Evolutionary conservation across 2,113 vertebrate genomes (phyloP).

Genomic region (Hydrolagus affinis): DNA sequence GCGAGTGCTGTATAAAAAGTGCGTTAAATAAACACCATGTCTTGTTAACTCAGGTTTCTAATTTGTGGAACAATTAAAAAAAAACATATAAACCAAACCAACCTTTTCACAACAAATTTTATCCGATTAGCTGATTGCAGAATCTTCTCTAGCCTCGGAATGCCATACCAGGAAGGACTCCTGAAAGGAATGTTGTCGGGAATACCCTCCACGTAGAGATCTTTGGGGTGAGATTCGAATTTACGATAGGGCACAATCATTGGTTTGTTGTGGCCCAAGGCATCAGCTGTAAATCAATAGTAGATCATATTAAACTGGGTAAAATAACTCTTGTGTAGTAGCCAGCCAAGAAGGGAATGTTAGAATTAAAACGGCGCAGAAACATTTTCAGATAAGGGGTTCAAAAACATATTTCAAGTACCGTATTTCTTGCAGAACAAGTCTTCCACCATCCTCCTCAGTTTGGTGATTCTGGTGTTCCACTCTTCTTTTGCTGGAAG

Average conservation of each 20-base stretch:
- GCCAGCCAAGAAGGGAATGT: neutral
- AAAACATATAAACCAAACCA: conserved; percentile 33
- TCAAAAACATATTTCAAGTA: conserved; percentile 34
- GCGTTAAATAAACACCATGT: too few species aligned
- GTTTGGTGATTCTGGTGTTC: conserved; percentile 53
- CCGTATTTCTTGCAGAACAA: conserved; percentile 65
- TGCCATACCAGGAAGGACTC: conserved; percentile 67
- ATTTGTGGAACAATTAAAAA: neutral
- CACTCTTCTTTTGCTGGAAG: conserved; percentile 56
- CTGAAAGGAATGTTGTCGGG: conserved; percentile 62
- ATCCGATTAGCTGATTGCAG: conserved; percentile 54
- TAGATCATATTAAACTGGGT: neutral
- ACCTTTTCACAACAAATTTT: conserved; percentile 68
- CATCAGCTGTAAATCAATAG: conserved; percentile 50
- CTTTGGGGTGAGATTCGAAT: conserved; percentile 59
- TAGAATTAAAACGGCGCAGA: neutral
- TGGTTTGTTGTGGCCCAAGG: conserved; percentile 57
- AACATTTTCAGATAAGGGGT: neutral
- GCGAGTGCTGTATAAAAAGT: neutral
- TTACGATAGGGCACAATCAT: conserved; percentile 64
- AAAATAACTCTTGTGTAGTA: neutral
- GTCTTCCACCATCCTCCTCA: conserved; percentile 61
- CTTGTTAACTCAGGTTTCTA: too few species aligned
- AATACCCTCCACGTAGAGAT: conserved; percentile 63
- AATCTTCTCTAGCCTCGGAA: conserved; percentile 64